A percentile compares a stretch with the other conserved stretches of the same genome.
phyloP scores from a whole-genome alignment of 2,113 vertebrate species.

The Nannobrachium achirus region DNA sequence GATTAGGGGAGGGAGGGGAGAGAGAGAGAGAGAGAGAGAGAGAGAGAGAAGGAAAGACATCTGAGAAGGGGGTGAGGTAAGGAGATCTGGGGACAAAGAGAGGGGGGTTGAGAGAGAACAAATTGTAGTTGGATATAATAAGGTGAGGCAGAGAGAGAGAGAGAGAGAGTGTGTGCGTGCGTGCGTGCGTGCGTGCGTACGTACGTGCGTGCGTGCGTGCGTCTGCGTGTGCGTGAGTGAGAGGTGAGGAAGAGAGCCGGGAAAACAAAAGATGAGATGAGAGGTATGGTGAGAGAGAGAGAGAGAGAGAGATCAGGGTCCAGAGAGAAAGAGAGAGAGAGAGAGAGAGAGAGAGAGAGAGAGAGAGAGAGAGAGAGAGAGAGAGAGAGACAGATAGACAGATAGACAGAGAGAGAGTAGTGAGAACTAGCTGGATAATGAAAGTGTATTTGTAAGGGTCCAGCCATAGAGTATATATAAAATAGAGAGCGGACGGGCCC shows the following conservation, averaged over 20 bases:
- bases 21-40: background rate
- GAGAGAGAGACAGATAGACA: background rate
- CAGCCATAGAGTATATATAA: too few relatives aligned
- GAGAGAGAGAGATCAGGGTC: background rate
- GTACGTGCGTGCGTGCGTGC: background rate
- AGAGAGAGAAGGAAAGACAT: constrained; percentile 24
- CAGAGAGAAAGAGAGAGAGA: background rate
- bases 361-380: background rate
- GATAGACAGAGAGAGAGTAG: constrained; percentile 7
- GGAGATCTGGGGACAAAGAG: background rate
- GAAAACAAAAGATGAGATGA: background rate
- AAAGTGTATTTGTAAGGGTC: background rate
- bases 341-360: background rate
- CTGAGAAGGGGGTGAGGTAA: background rate
- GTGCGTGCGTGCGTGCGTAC: background rate
- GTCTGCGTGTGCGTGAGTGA: background rate
- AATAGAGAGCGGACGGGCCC: too few relatives aligned
- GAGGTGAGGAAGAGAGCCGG: background rate
- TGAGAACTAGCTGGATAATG: background rate
- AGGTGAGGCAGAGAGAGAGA: background rate
- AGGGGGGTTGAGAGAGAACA: background rate
- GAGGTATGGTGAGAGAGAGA: background rate
- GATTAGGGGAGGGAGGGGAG: background rate
- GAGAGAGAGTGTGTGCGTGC: constrained; percentile 8
- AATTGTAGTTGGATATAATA: background rate